Evolutionary conservation across 2,888 invertebrate species (phyloP).

Genomic region (Drosophila maculinotata): DNA sequence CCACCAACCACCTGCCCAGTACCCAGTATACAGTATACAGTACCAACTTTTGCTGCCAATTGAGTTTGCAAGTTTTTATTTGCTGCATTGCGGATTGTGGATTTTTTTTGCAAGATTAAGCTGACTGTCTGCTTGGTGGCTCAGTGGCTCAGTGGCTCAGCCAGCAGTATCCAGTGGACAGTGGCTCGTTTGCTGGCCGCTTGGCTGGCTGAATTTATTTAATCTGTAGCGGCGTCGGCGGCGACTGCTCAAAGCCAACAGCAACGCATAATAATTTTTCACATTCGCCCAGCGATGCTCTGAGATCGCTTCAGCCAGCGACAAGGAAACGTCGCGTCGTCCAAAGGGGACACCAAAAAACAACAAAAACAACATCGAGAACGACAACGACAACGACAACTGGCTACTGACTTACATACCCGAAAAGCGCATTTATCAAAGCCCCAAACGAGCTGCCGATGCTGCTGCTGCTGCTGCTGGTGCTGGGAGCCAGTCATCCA

Average conservation of each 20-base stretch:
- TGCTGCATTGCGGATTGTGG: conserved; percentile 65
- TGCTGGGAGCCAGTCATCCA: too few relatives aligned
- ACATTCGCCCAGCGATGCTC: conserved; percentile 60
- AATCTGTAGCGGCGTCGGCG: conserved; percentile 79
- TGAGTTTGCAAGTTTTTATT: conserved; percentile 80
- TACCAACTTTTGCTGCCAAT: too few relatives aligned
- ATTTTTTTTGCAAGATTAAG: conserved; percentile 68
- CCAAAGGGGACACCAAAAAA: conserved; percentile 12
- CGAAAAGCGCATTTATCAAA: conserved; percentile 81
- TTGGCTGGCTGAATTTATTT: conserved; percentile 72
- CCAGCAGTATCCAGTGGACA: conserved; percentile 1
- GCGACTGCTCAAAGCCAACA: conserved; percentile 76
- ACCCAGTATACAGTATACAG: too few relatives aligned
- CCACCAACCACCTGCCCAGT: too few relatives aligned
- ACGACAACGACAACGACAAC: conserved; percentile 49
- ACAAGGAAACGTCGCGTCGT: conserved; percentile 8
- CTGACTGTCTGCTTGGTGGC: conserved; percentile 44
- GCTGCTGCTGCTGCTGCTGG: too few relatives aligned
- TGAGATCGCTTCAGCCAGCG: conserved; percentile 34
- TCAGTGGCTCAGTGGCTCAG: conserved; percentile 37
- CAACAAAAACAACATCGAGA: conserved; percentile 14
- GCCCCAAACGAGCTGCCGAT: conserved; percentile 55
- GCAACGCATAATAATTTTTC: conserved; percentile 82
- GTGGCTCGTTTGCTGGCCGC: conserved; percentile 24
- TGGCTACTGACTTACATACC: conserved; percentile 81